Evolutionary conservation across 92 coral and sea anemone genomes (phyloP).

Genomic region (Porites cylindrica): DNA sequence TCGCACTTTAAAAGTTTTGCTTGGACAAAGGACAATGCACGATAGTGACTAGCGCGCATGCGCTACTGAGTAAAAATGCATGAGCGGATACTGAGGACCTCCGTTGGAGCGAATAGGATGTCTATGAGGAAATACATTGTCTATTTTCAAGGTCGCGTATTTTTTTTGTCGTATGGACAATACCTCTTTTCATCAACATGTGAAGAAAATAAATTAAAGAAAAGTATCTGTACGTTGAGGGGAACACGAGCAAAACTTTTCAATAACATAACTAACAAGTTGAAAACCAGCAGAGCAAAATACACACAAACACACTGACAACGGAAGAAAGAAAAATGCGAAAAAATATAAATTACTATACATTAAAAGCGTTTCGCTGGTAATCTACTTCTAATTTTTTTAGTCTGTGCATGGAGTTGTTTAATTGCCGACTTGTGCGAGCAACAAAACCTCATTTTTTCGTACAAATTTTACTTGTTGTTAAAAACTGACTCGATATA

Average conservation of each 20-base stretch:
- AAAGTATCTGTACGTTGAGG: not conserved
- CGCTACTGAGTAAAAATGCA: not conserved
- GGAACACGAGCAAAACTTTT: not conserved
- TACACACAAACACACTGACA: too few relatives aligned
- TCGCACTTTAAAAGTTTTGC: too few relatives aligned
- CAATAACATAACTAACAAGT: not conserved
- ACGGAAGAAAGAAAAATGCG: not conserved
- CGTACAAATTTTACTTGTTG: too few relatives aligned
- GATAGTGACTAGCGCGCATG: too few relatives aligned
- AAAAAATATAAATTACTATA: too few relatives aligned
- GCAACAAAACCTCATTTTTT: not conserved
- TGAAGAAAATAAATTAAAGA: too few relatives aligned
- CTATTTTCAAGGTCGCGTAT: not conserved
- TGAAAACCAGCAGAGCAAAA: not conserved
- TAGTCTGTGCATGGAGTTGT: not conserved
- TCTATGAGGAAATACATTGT: not conserved
- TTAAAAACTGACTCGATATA: too few relatives aligned
- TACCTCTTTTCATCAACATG: not conserved
- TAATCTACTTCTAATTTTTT: not conserved
- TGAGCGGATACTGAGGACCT: not conserved
- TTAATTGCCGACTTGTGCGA: not conserved
- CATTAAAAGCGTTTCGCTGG: not conserved
- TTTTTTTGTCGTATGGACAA: not conserved
- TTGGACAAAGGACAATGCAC: too few relatives aligned
- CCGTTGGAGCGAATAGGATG: not conserved